Base-by-base conservation (phyloP, 2,888 invertebrate genomes). In the Ophraella communa region DNA sequence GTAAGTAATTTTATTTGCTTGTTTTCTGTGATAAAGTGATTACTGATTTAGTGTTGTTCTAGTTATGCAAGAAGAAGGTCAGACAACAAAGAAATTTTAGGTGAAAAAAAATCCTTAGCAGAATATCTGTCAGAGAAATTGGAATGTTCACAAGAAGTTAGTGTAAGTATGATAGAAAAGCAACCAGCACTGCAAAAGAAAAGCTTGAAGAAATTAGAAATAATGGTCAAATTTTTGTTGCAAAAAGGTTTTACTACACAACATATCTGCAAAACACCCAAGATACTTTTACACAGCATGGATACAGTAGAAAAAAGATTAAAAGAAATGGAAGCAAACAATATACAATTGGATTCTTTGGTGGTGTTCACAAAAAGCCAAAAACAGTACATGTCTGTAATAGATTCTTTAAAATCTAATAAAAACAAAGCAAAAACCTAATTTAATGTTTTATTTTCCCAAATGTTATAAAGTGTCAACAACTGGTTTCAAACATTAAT, bases 51-150 rank as follows among this genome's bases (percentile, higher is more conserved):
- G 7, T 11, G 10, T 51, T 63, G 24, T 77, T 79, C 65, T 68
- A 84, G 83, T 17, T 80, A 81, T 44, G 72, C 80, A n/a, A 74
- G 75, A 65, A 76, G 81, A 64, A 73, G 77, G 63, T 73, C 77
- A 1, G 80, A 82, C 20, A 81, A 80, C 56, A 78, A 79, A 72
- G 64, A 68, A 58, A 78, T 83, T 33, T 74, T 84, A 30, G 83
- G 82, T 1, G 76, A 81, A 42, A 65, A 53, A 14, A 73, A 76
- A 66, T 78, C 82, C 21, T 70, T 80, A 10, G 71, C 74, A 4
- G 82, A 84, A 72, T 84, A 83, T 66, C 72, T 84, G 56, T 79
- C 81, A 3, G 73, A 81, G 64, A 76, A 79, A 57, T 74, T 84
- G 7, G 70, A 80, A 42, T 82, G 83, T 66, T 72, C 73, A 39